These are phyloP conservation scores for Pongo pygmaeus DNA, from an alignment of 2,113 vertebrate species.

Conservation along the genomic window DNA sequence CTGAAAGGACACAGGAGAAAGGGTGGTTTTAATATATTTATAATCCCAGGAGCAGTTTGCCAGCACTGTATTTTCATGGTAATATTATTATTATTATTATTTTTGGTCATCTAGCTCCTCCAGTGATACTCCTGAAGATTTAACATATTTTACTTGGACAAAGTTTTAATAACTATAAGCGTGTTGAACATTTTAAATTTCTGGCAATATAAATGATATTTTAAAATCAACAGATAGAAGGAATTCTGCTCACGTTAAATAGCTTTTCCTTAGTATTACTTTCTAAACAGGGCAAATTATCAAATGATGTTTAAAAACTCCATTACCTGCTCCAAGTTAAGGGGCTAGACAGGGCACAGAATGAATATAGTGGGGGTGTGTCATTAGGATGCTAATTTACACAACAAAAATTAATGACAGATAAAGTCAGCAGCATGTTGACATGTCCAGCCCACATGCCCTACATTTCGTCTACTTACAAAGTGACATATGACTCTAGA, in stretches of 20 bases:
- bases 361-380: not conserved
- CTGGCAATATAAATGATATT: not conserved
- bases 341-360: not conserved
- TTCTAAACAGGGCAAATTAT: not conserved
- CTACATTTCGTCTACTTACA: not conserved
- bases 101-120: not conserved
- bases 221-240: conserved; percentile 6
- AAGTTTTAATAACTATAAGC: not conserved
- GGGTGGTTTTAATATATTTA: not conserved
- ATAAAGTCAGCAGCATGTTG: not conserved
- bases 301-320: not conserved
- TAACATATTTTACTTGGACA: not conserved
- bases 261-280: not conserved
- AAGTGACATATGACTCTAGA: not conserved
- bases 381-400: not conserved
- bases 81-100: no score
- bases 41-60: not conserved
- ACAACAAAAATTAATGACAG: not conserved
- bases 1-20: not conserved
- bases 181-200: not conserved
- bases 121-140: not conserved
- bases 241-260: not conserved
- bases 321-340: not conserved
- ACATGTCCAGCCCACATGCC: not conserved
- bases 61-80: not conserved